Base-by-base conservation (phyloP, 2,113 vertebrate genomes). In the Nestor notabilis region DNA sequence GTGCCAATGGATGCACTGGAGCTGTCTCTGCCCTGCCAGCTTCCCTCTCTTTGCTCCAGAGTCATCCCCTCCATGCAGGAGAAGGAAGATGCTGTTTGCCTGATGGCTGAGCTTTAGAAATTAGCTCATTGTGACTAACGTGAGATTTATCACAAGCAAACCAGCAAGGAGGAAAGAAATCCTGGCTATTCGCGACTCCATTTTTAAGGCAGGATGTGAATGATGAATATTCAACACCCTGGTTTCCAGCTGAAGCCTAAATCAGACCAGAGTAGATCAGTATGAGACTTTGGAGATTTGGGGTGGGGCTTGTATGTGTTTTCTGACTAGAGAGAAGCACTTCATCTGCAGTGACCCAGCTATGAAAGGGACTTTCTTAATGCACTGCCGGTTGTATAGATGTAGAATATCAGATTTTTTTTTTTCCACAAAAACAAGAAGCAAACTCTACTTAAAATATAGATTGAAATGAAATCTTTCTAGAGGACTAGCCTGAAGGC, bases 381-480 rank as follows among this genome's bases (percentile, higher is more conserved):
- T 87, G 90, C 82, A 68, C 68, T 76, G 5, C 37, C 29, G 1
- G 4, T 79, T 53, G 72, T 60, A 35, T 60, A 70, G 60, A 17
- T 7, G 7, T 5, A 85, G 60, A 88, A 78, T 91, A 80, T 75
- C 39, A 24, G 86, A 3, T 10, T 39, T 2, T 76, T 78, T 77
- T 90, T 96, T 85, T 66, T 11, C 49, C 49, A 78, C 65, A 95
- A 91, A 96, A 96, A 60, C 65, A 94, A 94, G 85, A 72, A 85
- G 65, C 74, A 94, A 94, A 94, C 82, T 94, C 92, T 93, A 72
- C 72, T 95, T 82, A 89, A 90, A 95, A 89, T 90, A 75, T 76
- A 87, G 95, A 93, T 95, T 68, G 89, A 96, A 96, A 97, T 98
- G 90, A 98, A 98, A 98, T 98, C 98, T 98, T 98, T 98, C 98